Evolutionary conservation across 2,797 vertebrate species (phyloP), one percentile per base, ranked within the genome.

Genomic region (Anomalospiza imberbis): DNA sequence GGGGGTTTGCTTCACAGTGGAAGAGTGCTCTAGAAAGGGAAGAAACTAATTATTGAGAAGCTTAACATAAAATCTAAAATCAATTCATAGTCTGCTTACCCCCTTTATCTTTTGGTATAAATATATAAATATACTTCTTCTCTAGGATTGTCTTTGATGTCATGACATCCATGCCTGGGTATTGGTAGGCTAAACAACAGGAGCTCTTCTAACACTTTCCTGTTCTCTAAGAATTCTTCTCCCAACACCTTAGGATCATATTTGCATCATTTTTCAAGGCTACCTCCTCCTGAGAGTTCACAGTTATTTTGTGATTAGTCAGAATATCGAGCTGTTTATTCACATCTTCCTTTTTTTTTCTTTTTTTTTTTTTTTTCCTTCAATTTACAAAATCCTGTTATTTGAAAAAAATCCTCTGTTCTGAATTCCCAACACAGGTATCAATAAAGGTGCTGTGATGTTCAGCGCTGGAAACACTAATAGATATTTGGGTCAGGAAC

Each of bases 1-100:
- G 4, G 1, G 1, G 2, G 6, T 47, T 68, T 32, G 2, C 12
- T 58, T 32, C 28, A 28, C 8, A 31, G 4, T n/a, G 22, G 18
- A 78, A 72, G 17, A 3, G 1, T 60, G 10, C 4, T 47, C 6
- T 70, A 54, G 32, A 76, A 93, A 36, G 26, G 4, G 7, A n/a
- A 12, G 10, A 4, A 45, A 38, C 9, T 62, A 62, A 58, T 54
- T 73, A 20, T 5, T 32, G 24, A 45, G 7, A 11, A 66, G 9
- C 25, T 83, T 73, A 24, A 45, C 14, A 10, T 22, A 83, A 12
- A 34, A 62, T 31, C 10, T 57, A 54, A 83, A 83, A 88, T 47
- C 42, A 85, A 62, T 61, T 72, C 2, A 32, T 42, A 15, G 11
- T 15, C 21, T 48, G 3, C 7, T 73, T 65, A 57, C 4, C 1